Base-by-base conservation (phyloP, 92 coral and sea anemone species). In the Montipora capitata region DNA sequence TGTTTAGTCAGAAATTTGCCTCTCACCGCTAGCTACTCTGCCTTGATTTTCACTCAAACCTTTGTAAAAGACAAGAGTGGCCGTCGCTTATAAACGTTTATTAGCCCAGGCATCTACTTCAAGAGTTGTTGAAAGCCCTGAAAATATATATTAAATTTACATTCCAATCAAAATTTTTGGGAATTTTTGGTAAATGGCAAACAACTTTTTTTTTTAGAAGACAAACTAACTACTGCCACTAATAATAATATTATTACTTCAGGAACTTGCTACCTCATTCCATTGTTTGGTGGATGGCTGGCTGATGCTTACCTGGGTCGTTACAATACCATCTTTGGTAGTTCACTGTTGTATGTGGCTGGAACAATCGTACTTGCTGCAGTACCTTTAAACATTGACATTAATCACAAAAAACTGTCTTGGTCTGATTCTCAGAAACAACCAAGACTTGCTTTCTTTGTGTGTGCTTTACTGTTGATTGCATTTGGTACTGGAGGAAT, bases 401-500 rank as follows among this genome's bases (percentile, higher is more conserved):
- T 10, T 48, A 48, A 48, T 5, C 52, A 48, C 52, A 5, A 48
- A 77, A 77, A 81, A 66, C 74, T 27, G 35, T 0, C 35, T 0
- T 15, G 45, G 16, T 9, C 18, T 9, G 20, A 38, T 78, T 72
- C 84, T 59, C 41, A 65, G 35, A 58, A 68, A 7, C 41, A 41
- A 3, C 3, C 42, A 76, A 94, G 87, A 78, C 56, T 17, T 48
- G 79, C 76, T 11, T 83, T 80, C 54, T 95, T 94, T 73, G 64
- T 69, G 3, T 38, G 79, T 61, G 97, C 98, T 5, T 82, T 98
- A 12, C 11, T 89, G 39, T 64, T 98, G 49, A 93, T 96, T 62
- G 98, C 99, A 2, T n/a, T 96, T 1, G 98, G 99, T 5, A 98
- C 99, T 0, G 99, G 99, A 61, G 99, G 98, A n/a, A 98, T 98